A percentile compares a stretch with the other conserved stretches of the same genome.
These are phyloP conservation scores for Taphrorychus bicolor DNA, from an alignment of 2,888 invertebrate species.

Conservation along the genomic window DNA sequence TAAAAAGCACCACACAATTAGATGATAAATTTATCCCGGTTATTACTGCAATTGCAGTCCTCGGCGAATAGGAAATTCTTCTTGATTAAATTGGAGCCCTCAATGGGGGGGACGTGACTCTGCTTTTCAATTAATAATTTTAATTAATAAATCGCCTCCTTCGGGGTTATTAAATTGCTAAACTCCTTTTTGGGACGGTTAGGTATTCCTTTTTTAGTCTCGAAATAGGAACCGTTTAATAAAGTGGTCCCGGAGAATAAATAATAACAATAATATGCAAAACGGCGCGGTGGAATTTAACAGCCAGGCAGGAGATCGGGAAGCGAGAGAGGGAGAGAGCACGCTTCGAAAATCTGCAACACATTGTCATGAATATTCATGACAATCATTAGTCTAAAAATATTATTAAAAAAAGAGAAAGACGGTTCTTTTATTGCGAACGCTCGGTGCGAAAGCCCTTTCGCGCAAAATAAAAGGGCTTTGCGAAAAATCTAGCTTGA, in stretches of 20 bases:
- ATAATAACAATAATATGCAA: background rate
- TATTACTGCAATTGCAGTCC: constrained; percentile 8
- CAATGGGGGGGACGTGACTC: background rate
- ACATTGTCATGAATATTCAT: constrained; percentile 24
- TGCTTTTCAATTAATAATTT: background rate
- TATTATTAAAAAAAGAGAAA: constrained; percentile 14
- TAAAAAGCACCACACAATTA: constrained; percentile 4
- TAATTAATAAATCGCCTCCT: background rate
- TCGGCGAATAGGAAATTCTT: background rate
- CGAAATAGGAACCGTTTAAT: constrained; percentile 1
- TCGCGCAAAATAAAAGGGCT: constrained; percentile 13
- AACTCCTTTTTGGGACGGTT: background rate
- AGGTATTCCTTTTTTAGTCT: background rate
- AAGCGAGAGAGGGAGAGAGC: background rate
- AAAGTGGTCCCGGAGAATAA: background rate
- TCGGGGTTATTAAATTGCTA: background rate
- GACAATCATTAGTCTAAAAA: constrained; percentile 12
- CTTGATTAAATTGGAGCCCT: background rate
- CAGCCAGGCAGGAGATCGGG: too few relatives aligned
- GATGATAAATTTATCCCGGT: constrained; percentile 6
- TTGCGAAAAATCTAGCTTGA: constrained; percentile 18
- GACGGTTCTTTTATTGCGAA: constrained; percentile 7
- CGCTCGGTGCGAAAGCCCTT: background rate
- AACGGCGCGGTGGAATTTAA: background rate
- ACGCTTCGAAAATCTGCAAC: constrained; percentile 14